Evolutionary conservation across 2,888 invertebrate species (phyloP).

Genomic region (Brachyopa scutellaris): DNA sequence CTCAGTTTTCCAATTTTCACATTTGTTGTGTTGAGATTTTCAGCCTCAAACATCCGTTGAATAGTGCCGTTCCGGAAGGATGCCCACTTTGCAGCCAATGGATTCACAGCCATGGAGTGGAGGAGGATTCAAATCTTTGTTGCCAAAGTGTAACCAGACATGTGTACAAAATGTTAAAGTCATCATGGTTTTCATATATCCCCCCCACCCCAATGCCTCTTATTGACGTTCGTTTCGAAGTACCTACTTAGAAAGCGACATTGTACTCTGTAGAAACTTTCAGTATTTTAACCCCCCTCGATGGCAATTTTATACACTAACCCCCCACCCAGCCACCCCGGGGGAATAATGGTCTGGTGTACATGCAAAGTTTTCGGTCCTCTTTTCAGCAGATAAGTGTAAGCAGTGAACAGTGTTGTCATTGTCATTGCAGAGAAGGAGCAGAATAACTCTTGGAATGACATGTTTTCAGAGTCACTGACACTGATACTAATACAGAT

Average conservation of each 20-base stretch:
- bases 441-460: conserved; percentile 50
- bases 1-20: conserved; percentile 65
- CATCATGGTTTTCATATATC: conserved; percentile 57
- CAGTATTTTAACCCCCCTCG: conserved; percentile 51
- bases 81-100: conserved; percentile 40
- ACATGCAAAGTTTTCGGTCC: conserved; percentile 57
- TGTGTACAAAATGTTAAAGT: conserved; percentile 68
- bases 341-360: conserved; percentile 61
- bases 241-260: conserved; percentile 59
- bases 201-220: conserved; percentile 9
- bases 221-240: background rate
- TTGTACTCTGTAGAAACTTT: conserved; percentile 63
- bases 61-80: conserved; percentile 52
- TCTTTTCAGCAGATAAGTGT: conserved; percentile 24
- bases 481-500: conserved; percentile 49
- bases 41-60: conserved; percentile 49
- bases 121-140: conserved; percentile 68
- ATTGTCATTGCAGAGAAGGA: conserved; percentile 5
- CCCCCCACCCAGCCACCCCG: background rate
- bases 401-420: conserved; percentile 27
- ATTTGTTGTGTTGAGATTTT: conserved; percentile 69
- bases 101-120: conserved; percentile 28
- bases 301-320: conserved; percentile 51
- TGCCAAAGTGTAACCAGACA: conserved; percentile 71
- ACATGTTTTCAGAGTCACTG: conserved; percentile 65